A percentile compares a stretch with the other conserved stretches of the same genome.
Conservation (phyloP, 2,113 vertebrate species). For the Centrocercus urophasianus region DNA sequence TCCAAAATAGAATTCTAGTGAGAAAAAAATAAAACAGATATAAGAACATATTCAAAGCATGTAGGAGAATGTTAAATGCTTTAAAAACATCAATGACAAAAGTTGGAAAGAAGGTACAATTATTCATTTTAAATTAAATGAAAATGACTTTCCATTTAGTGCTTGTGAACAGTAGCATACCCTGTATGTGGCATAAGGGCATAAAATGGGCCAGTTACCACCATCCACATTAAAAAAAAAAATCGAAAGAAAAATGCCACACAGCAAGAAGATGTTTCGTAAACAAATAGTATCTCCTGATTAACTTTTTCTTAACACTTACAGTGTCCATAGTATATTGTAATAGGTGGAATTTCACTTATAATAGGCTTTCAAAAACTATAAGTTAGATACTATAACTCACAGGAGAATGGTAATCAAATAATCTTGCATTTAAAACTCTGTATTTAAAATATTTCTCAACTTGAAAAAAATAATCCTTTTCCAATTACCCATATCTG, state of each 20-base stretch:
- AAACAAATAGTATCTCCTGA: not conserved
- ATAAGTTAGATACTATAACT: not conserved
- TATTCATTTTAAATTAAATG: not conserved
- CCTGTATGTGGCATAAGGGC: not conserved
- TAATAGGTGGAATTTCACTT: not conserved
- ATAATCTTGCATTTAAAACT: not conserved
- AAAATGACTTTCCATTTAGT: not conserved
- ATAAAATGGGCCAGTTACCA: not conserved
- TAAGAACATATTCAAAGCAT: not conserved
- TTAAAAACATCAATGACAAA: not conserved
- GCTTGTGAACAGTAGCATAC: not conserved
- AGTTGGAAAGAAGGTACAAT: not conserved
- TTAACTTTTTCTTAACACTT: not conserved
- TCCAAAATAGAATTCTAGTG: conserved; percentile 96
- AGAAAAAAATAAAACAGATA: not conserved
- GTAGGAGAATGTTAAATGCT: not conserved
- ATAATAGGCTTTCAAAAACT: not conserved
- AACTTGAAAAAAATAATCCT: accelerated
- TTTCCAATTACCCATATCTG: conserved; percentile 88
- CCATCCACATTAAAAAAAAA: not conserved
- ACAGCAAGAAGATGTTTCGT: not conserved
- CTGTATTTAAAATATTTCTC: not conserved
- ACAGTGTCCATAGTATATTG: not conserved
- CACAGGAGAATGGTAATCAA: not conserved
- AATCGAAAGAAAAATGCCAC: not conserved